Conservation (phyloP, 1,140 invertebrate genomes). For the Pogonomyrmex californicus region DNA sequence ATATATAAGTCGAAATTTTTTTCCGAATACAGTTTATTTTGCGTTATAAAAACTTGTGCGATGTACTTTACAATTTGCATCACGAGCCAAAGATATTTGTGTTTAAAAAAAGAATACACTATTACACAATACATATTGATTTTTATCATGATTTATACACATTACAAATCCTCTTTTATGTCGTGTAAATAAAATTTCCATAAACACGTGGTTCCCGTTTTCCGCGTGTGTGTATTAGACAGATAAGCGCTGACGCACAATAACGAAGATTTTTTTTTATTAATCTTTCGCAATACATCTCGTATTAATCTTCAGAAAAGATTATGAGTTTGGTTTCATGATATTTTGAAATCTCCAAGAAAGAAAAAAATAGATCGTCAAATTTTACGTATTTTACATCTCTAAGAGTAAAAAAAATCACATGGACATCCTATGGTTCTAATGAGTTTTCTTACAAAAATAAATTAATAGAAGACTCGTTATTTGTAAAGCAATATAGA, state of each 20-base stretch:
- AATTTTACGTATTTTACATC: neutral
- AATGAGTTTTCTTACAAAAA: too few relatives aligned
- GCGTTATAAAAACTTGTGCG: neutral
- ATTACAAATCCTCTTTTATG: neutral
- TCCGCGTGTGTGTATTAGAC: neutral
- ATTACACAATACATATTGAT: neutral
- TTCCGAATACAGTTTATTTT: neutral
- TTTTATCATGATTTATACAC: neutral
- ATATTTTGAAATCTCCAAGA: too few relatives aligned
- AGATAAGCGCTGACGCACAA: constrained; percentile 1
- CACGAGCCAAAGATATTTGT: neutral
- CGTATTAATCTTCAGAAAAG: neutral
- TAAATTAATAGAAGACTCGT: too few relatives aligned
- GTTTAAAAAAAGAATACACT: neutral
- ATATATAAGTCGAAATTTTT: neutral
- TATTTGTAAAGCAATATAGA: too few relatives aligned
- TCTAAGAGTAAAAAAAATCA: neutral
- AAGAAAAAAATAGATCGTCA: neutral
- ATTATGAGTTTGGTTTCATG: neutral
- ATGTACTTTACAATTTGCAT: neutral
- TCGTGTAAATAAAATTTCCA: neutral
- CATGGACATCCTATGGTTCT: too few relatives aligned
- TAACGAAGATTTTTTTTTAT: neutral
- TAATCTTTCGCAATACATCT: neutral
- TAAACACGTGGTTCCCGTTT: neutral